phyloP scores from a whole-genome alignment of 1,140 invertebrate species.

The Phthorimaea operculella region DNA sequence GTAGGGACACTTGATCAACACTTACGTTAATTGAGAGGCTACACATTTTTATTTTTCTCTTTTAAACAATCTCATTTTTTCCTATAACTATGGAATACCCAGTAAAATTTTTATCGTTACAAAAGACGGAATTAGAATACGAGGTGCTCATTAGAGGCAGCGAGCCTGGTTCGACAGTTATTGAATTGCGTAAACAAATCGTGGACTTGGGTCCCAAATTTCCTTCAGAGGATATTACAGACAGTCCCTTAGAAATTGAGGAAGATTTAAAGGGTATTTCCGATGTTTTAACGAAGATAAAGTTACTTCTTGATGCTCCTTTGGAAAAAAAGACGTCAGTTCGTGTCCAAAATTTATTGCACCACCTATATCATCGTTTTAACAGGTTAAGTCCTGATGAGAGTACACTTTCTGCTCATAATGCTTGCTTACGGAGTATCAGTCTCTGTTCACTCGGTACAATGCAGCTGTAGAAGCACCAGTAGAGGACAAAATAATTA shows the following conservation, averaged over 20 bases:
- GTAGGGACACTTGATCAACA: neutral
- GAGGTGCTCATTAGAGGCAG: constrained; percentile 2
- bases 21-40: neutral
- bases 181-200: constrained; percentile 9
- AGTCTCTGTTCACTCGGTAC: neutral
- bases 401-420: neutral
- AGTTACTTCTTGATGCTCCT: neutral
- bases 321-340: neutral
- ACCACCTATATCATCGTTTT: constrained; percentile 7
- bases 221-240: constrained; percentile 4
- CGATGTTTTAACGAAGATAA: neutral
- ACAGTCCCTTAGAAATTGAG: neutral
- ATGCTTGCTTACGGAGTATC: neutral
- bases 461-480: neutral
- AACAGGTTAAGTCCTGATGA: neutral
- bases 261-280: neutral
- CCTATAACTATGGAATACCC: neutral
- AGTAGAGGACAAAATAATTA: neutral
- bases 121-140: constrained; percentile 6
- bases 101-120: constrained; percentile 3
- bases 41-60: too few species aligned
- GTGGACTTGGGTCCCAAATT: neutral
- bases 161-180: neutral
- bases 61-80: neutral
- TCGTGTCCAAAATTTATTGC: constrained; percentile 1